A percentile compares a stretch with the other conserved stretches of the same genome.
These are phyloP conservation scores for Lytechinus variegatus DNA, from an alignment of 35 echinoderm and acorn worm genomes.

Conservation along the genomic window DNA sequence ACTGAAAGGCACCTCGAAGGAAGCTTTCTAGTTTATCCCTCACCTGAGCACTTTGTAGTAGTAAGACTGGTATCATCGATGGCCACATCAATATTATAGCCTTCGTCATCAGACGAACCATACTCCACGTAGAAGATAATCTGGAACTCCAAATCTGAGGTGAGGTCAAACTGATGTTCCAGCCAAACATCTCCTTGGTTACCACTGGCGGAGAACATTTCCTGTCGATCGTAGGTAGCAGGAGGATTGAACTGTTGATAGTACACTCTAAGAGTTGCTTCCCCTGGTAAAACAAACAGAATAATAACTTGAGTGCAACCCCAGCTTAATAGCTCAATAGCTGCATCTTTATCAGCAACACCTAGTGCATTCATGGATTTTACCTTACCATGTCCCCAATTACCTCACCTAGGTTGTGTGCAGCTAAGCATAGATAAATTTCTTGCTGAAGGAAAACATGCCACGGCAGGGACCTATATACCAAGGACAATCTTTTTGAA, in stretches of 20 bases:
- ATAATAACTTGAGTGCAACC: too few species aligned
- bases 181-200: neutral
- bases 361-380: too few species aligned
- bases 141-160: neutral
- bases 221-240: neutral
- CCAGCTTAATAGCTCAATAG: too few species aligned
- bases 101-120: too few species aligned
- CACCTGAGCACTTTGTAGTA: neutral
- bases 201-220: neutral
- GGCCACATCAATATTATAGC: neutral
- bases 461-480: too few species aligned
- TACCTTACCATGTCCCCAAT: too few species aligned
- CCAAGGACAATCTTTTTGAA: too few species aligned
- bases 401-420: too few species aligned
- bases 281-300: neutral
- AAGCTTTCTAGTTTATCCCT: neutral
- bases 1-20: too few species aligned
- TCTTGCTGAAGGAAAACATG: too few species aligned
- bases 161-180: constrained; percentile 6
- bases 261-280: neutral
- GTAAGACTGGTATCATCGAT: constrained; percentile 3
- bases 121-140: neutral
- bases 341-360: too few species aligned
- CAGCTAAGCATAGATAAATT: too few species aligned
- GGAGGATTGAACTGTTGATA: constrained; percentile 33